Conservation (phyloP, 2,113 vertebrate genomes). For the Sprattus sprattus region DNA sequence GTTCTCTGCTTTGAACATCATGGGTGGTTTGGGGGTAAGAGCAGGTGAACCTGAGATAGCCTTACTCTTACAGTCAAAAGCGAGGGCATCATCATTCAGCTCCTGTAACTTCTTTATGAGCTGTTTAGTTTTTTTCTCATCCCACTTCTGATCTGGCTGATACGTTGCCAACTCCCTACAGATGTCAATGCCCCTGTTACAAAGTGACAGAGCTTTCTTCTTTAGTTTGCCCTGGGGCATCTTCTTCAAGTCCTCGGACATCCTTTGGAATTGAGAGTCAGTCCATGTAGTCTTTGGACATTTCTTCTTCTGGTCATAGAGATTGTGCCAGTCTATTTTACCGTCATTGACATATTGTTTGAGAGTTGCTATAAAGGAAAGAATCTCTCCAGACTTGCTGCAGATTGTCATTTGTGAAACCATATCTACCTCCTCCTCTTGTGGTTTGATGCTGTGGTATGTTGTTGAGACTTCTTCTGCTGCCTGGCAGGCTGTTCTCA, state of each 20-base stretch:
- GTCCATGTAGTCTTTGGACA: not conserved
- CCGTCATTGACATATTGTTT: not conserved
- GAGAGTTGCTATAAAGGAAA: not conserved
- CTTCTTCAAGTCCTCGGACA: not conserved
- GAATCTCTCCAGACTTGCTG: conserved; percentile 38
- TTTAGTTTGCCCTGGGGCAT: conserved; percentile 21
- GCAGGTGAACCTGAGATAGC: conserved; percentile 24
- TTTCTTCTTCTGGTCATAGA: conserved; percentile 40
- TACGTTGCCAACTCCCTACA: conserved; percentile 33
- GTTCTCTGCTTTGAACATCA: conserved; percentile 26
- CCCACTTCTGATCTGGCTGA: conserved; percentile 19
- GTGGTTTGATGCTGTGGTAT: not conserved
- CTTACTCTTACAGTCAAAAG: conserved; percentile 45
- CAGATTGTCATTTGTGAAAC: conserved; percentile 25
- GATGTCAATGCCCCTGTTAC: conserved; percentile 21
- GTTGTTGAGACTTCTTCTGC: not conserved
- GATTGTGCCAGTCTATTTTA: conserved; percentile 19
- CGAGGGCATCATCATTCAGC: not conserved
- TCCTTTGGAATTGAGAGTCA: not conserved
- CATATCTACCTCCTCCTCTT: not conserved
- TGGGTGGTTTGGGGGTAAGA: conserved; percentile 34
- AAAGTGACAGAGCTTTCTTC: not conserved
- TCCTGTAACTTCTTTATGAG: not conserved
- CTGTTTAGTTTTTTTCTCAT: not conserved
- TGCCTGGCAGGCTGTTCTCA: not conserved